A percentile compares a stretch with the other conserved stretches of the same genome.
Evolutionary conservation across 2,888 invertebrate species (phyloP).

Genomic region (Fabriciana adippe): DNA sequence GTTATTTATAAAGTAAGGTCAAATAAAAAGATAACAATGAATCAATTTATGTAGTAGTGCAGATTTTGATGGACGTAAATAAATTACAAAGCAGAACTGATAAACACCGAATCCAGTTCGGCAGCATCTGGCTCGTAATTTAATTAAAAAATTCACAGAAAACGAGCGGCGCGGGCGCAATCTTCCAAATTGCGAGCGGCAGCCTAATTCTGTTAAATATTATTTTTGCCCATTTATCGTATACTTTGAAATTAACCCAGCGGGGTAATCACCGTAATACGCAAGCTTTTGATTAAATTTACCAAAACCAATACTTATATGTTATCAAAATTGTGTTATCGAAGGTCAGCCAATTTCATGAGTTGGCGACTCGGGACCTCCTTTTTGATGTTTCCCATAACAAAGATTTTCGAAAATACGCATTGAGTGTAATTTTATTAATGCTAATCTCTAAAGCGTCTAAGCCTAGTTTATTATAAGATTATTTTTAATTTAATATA

Average conservation of each 20-base stretch:
- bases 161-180: constrained; percentile 69
- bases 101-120: constrained; percentile 23
- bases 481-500: no score
- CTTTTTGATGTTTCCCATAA: constrained; percentile 48
- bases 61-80: constrained; percentile 30
- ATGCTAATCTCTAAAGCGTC: not conserved
- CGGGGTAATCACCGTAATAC: constrained; percentile 73
- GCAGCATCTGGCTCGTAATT: constrained; percentile 75
- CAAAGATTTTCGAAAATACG: constrained; percentile 21
- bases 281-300: constrained; percentile 74
- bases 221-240: constrained; percentile 75
- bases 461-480: not conserved
- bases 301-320: constrained; percentile 79
- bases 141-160: constrained; percentile 82
- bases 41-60: constrained; percentile 9
- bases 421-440: not conserved
- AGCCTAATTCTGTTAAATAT: constrained; percentile 79
- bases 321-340: constrained; percentile 65
- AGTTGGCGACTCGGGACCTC: constrained; percentile 44
- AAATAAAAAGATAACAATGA: constrained; percentile 12
- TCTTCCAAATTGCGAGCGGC: constrained; percentile 74
- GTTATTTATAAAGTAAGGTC: constrained; percentile 13
- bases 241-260: constrained; percentile 77
- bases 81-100: constrained; percentile 28
- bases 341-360: constrained; percentile 39